Evolutionary conservation across 2,797 vertebrate genomes (phyloP), one percentile per base, ranked within the genome.

Genomic region (Tinamus major): DNA sequence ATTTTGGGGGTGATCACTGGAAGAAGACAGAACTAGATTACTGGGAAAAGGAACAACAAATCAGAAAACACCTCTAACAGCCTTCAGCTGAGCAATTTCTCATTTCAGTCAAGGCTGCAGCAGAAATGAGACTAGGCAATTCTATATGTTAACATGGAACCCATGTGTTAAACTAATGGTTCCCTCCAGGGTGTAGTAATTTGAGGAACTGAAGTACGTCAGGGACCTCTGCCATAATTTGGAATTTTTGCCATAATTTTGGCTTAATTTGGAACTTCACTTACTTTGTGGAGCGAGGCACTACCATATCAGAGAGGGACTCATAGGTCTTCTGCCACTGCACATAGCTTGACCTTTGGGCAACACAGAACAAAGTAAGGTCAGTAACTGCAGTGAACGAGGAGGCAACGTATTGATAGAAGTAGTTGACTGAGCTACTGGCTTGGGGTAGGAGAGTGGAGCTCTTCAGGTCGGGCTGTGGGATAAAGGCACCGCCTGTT

Each of bases 231-330:
- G 41, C 14, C 41, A 15, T 42, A 42, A 42, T 42, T 42, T 42
- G 41, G 14, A 15, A 15, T 42, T 42, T 42, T 42, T 42, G 41
- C 41, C 41, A 42, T 42, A 42, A 42, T 42, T 42, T 42, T 42
- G 41, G 14, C 15, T 44, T 56, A 41, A 55, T 20, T 0, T 44
- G 75, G 59, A 79, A 77, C 68, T 64, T 92, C 63, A 98, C 98
- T 98, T 96, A 99, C 99, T 99, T 99, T 96, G 99, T 99, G 19
- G 99, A 99, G 74, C 99, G 98, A 33, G 99, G 99, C 71, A 99
- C 99, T 87, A 99, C 99, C 98, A 99, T 99, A 80, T 98, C 97
- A 0, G 99, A 98, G 71, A 99, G 97, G 5, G 98, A 99, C 96
- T 99, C 99, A 5, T 99, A 99, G 46, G 98, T 99, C 97, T 97